Conservation (phyloP, 2,888 invertebrate genomes). For the Drosophila lacicola region DNA sequence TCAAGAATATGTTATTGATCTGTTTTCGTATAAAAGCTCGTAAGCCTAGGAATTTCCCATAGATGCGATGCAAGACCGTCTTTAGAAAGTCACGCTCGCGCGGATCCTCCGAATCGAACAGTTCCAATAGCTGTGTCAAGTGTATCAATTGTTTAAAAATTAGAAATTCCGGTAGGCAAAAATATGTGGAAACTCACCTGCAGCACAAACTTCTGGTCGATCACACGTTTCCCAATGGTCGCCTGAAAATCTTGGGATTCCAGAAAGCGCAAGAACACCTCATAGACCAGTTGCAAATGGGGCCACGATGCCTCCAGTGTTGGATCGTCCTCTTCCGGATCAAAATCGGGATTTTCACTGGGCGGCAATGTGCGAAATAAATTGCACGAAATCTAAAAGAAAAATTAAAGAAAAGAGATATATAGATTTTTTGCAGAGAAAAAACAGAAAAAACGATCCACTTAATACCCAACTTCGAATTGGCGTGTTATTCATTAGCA, state of each 20-base stretch:
- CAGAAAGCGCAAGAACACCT: conserved; percentile 91
- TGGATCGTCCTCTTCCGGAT: conserved; percentile 98
- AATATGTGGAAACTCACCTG: conserved; percentile 87
- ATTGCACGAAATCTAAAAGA: conserved; percentile 91
- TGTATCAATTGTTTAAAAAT: too few relatives aligned
- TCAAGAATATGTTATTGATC: conserved; percentile 97
- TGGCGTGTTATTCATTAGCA: background rate
- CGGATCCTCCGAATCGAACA: conserved; percentile 99
- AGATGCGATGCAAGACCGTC: conserved; percentile 98
- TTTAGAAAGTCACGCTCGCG: conserved; percentile 98
- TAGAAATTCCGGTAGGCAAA: too few relatives aligned
- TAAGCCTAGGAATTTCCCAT: conserved; percentile 98
- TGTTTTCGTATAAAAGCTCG: conserved; percentile 99
- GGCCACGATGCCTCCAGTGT: conserved; percentile 98
- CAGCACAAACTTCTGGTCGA: conserved; percentile 97
- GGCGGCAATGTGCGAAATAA: conserved; percentile 95
- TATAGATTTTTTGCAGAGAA: background rate
- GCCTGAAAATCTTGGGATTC: conserved; percentile 98
- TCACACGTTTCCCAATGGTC: conserved; percentile 95
- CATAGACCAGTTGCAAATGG: conserved; percentile 93
- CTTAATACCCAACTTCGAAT: too few relatives aligned
- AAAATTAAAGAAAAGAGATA: background rate
- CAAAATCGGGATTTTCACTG: conserved; percentile 94
- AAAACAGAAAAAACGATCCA: too few relatives aligned
- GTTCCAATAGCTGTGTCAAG: conserved; percentile 90